phyloP scores from a whole-genome alignment of 2,797 vertebrate genomes.

The Lutjanus argentimaculatus region DNA sequence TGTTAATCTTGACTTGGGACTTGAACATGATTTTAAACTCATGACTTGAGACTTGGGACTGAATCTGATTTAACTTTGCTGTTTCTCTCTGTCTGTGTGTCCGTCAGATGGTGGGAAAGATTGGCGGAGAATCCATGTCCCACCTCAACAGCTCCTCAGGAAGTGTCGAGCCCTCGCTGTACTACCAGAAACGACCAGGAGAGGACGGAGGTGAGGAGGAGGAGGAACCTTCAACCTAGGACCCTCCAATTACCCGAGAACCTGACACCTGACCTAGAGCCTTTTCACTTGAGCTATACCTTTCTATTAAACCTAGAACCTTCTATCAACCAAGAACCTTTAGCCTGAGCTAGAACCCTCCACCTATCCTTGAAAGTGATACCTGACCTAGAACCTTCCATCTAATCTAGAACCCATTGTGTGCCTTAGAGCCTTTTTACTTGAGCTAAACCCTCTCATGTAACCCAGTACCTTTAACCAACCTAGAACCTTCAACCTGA shows the following conservation, averaged over 20 bases:
- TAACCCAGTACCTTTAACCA: too few relatives aligned
- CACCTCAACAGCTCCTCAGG: slow-evolving; percentile 82
- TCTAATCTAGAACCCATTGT: too few relatives aligned
- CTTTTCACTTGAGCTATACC: neutral
- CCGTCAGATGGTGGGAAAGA: slow-evolving; percentile 79
- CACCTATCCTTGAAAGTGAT: too few relatives aligned
- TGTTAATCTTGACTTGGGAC: neutral
- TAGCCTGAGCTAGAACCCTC: neutral
- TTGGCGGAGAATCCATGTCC: slow-evolving; percentile 75
- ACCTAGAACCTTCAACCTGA: too few relatives aligned
- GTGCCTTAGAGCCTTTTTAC: too few relatives aligned
- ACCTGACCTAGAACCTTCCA: too few relatives aligned
- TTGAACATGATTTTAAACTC: too few relatives aligned
- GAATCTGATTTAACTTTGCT: neutral
- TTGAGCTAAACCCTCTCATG: too few relatives aligned
- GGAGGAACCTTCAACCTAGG: neutral
- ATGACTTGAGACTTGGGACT: neutral
- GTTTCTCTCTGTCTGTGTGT: slow-evolving; percentile 17
- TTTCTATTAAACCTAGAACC: neutral
- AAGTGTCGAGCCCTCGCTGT: slow-evolving; percentile 73
- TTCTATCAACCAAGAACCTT: neutral
- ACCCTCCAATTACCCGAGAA: too few relatives aligned
- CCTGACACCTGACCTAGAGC: neutral
- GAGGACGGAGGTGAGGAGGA: slow-evolving; percentile 76
- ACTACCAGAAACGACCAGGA: slow-evolving; percentile 78